These are phyloP conservation scores for Linepithema humile DNA, from an alignment of 1,140 invertebrate genomes.

Conservation along the genomic window DNA sequence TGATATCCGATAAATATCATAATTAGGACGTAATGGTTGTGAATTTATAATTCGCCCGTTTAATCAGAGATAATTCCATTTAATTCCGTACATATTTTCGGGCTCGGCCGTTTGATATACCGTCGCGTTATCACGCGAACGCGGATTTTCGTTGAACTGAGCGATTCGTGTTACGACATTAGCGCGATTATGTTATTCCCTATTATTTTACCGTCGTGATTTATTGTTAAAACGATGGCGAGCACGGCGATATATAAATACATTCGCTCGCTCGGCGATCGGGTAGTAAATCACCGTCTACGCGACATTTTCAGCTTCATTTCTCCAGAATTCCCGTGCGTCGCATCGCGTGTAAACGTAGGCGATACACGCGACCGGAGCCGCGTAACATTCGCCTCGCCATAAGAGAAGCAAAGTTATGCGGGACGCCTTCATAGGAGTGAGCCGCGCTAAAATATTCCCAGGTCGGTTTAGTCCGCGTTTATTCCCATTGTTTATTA, in stretches of 20 bases:
- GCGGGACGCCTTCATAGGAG: slow-evolving; percentile 18
- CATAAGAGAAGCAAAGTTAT: slow-evolving; percentile 55
- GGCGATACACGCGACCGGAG: slow-evolving; percentile 19
- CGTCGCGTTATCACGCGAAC: background rate
- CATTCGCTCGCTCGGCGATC: background rate
- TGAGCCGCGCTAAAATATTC: slow-evolving; percentile 47
- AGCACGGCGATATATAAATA: background rate
- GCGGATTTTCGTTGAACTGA: slow-evolving; percentile 15
- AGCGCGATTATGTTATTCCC: slow-evolving; percentile 20
- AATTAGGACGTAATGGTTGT: background rate
- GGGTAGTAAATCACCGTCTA: slow-evolving; percentile 25
- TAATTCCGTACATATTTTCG: slow-evolving; percentile 20
- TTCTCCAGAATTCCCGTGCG: slow-evolving; percentile 44
- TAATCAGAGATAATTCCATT: slow-evolving; percentile 23
- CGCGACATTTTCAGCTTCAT: slow-evolving; percentile 56
- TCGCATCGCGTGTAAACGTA: background rate
- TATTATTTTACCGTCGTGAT: slow-evolving; percentile 23
- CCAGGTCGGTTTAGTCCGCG: slow-evolving; percentile 4
- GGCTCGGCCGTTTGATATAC: background rate
- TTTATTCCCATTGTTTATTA: slow-evolving; percentile 73
- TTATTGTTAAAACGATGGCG: slow-evolving; percentile 12
- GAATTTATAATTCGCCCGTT: slow-evolving; percentile 30
- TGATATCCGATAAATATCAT: background rate
- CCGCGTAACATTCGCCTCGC: slow-evolving; percentile 44
- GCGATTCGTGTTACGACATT: background rate